These are phyloP conservation scores for Pygocentrus nattereri DNA, from an alignment of 2,797 vertebrate species.

Conservation along the genomic window DNA sequence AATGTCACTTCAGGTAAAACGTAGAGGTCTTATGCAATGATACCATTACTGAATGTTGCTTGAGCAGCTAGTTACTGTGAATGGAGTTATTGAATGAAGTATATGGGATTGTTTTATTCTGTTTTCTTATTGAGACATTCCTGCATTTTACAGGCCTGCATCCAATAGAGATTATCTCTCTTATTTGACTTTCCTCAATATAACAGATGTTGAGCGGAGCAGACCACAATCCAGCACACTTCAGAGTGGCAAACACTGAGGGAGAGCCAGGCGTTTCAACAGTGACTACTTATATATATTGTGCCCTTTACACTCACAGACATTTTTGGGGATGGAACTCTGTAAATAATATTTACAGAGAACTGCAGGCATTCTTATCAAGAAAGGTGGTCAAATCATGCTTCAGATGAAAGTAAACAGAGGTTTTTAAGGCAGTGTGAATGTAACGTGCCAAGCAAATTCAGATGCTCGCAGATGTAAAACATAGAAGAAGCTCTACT, in stretches of 20 bases:
- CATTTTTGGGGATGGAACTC: no score
- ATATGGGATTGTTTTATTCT: background rate
- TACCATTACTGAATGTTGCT: background rate
- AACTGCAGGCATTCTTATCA: no score
- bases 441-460: no score
- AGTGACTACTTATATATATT: background rate
- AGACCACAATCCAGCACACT: background rate
- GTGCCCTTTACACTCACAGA: background rate
- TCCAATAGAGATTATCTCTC: background rate
- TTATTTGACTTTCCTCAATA: constrained; percentile 14
- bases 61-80: background rate
- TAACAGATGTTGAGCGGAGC: constrained; percentile 3
- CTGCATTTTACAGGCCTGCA: background rate
- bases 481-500: no score
- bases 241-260: background rate
- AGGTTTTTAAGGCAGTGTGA: no score
- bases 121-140: background rate
- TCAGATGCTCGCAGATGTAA: no score
- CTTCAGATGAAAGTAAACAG: no score
- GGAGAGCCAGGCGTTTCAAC: background rate
- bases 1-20: background rate
- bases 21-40: background rate
- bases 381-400: no score
- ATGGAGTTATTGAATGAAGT: background rate
- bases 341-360: no score